Evolutionary conservation across 2,113 vertebrate species (phyloP), one percentile per base, ranked within the genome.

Genomic region (Cololabis saira): DNA sequence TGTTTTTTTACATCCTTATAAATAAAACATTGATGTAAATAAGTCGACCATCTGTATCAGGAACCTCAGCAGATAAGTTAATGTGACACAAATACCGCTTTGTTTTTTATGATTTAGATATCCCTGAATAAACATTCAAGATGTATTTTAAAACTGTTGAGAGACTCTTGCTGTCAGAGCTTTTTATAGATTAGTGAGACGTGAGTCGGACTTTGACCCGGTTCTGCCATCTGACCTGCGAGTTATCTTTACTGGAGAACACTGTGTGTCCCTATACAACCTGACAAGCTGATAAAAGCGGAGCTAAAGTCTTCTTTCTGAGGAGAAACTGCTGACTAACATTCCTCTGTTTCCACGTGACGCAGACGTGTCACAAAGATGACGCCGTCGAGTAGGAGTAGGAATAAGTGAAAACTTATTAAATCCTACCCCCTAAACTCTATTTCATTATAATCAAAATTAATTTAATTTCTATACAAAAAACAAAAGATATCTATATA

Each of bases 141-240:
- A 16, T 14, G 24, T 12, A 2, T 18, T 30, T 22, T 17, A 27
- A 18, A 4, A 0, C 48, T 40, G 18, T 18, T 24, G 17, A 27
- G 6, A 5, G 15, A 14, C 27, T 30, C 15, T 50, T 37, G 15
- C 15, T 17, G 18, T 27, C 41, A 12, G 52, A 44, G 1, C 3
- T 40, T 61, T 18, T 49, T 65, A 11, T 52, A 49, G 55, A 27
- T 55, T 51, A 70, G 18, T 27, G 3, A 78, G 21, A 43, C 18
- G 54, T 50, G 67, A 74, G 60, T 24, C 33, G 79, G 76, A 87
- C 87, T 73, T 75, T 80, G 86, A 43, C 15, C 75, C 17, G 3
- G 12, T 2, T 27, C 53, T 67, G 30, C 22, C 61, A 42, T 59
- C 51, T 33, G 70, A 78, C 24, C 24, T 42, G 21, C 6, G 19